These are phyloP conservation scores for Toxotes chatareus DNA, from an alignment of 2,113 vertebrate genomes.

Conservation along the genomic window DNA sequence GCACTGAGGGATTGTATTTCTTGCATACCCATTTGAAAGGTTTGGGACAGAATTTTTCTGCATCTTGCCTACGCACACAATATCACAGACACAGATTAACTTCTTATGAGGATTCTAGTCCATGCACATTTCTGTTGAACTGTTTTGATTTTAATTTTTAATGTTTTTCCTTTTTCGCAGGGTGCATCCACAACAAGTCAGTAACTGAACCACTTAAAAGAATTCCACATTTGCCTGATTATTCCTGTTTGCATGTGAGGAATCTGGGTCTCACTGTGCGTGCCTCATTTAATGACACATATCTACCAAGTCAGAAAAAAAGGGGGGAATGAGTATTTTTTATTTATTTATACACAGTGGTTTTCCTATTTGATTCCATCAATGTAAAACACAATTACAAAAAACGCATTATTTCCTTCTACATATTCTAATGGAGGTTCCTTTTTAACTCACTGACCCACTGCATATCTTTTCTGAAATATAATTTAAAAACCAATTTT, in stretches of 20 bases:
- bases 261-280: not conserved
- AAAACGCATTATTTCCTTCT: not conserved
- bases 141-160: not conserved
- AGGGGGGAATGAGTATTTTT: too few relatives aligned
- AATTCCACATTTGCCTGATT: not conserved
- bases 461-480: not conserved
- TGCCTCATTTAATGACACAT: not conserved
- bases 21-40: not conserved
- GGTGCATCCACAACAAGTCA: not conserved
- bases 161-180: not conserved
- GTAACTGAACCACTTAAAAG: not conserved
- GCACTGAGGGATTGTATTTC: not conserved
- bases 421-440: not conserved
- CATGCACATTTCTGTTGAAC: not conserved
- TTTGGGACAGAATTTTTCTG: not conserved
- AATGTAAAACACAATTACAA: not conserved
- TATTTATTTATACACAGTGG: not conserved
- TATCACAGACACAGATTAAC: not conserved
- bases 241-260: not conserved
- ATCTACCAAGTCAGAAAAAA: not conserved
- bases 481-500: not conserved
- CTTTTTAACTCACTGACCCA: not conserved
- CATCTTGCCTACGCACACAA: not conserved
- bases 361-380: not conserved
- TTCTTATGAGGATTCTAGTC: not conserved